Percentiles rank a stretch among this genome's conserved stretches.
Evolutionary conservation across 1,140 invertebrate genomes (phyloP).

Genomic region (Drosophila busckii): DNA sequence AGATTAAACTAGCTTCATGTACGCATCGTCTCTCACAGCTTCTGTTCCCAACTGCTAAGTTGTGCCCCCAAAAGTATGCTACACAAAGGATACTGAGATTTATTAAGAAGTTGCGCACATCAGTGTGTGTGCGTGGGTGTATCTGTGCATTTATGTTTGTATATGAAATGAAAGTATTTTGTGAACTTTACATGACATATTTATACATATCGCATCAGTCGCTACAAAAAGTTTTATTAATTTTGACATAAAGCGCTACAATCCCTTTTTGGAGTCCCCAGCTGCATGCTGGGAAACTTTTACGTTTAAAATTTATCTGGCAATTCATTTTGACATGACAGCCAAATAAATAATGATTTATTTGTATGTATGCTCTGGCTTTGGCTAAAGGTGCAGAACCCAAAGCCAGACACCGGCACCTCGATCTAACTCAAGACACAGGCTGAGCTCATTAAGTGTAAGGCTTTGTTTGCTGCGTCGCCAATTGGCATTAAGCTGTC

Average conservation of each 20-base stretch:
- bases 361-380: slow-evolving; percentile 26
- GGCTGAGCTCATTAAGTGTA: slow-evolving; percentile 50
- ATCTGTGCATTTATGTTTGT: slow-evolving; percentile 1
- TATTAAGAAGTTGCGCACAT: slow-evolving; percentile 43
- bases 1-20: slow-evolving; percentile 75
- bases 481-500: slow-evolving; percentile 57
- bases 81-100: slow-evolving; percentile 58
- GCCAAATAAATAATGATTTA: slow-evolving; percentile 73
- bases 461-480: slow-evolving; percentile 28
- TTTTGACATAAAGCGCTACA: slow-evolving; percentile 37
- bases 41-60: slow-evolving; percentile 7
- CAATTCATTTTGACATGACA: slow-evolving; percentile 53
- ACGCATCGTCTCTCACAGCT: slow-evolving; percentile 9
- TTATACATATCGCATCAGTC: slow-evolving; percentile 14
- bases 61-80: slow-evolving; percentile 56
- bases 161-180: slow-evolving; percentile 41
- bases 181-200: slow-evolving; percentile 36
- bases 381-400: slow-evolving; percentile 22
- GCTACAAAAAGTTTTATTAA: slow-evolving; percentile 39
- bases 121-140: slow-evolving; percentile 10
- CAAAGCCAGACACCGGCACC: slow-evolving; percentile 1
- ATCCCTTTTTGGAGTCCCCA: slow-evolving; percentile 2
- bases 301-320: slow-evolving; percentile 25
- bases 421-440: background rate
- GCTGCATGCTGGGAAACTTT: too few relatives aligned